Base-by-base conservation (phyloP, 2,113 vertebrate genomes). In the Oryzias curvinotus region DNA sequence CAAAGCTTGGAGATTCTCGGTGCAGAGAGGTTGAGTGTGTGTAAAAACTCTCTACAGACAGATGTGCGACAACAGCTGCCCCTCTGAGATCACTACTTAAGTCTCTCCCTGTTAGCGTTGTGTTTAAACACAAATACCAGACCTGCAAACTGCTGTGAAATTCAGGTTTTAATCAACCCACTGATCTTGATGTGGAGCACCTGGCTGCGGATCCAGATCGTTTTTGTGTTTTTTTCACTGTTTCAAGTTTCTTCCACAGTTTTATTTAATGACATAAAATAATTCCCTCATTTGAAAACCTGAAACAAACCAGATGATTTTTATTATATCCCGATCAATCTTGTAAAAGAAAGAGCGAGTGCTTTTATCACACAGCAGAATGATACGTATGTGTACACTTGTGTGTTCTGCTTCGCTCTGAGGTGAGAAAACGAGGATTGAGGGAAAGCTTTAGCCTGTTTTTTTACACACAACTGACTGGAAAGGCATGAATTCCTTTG, bases 401-500 rank as follows among this genome's bases (percentile, higher is more conserved):
- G 5, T 17, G 15, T 7, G 5, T 18, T 21, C n/a, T 15, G 7
- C n/a, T 30, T 21, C n/a, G 16, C 14, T n/a, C 5, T 48, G 15
- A 14, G 18, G 8, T 47, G n/a, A 21, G 52, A 28, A 47, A 47
- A 17, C 28, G 6, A n/a, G 19, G 47, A 50, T 17, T 21, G 19
- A 41, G 44, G 36, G 64, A 48, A 17, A 42, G 46, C 18, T 52
- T 57, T 19, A 43, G 19, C 19, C 49, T 71, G 43, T 64, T 53
- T 65, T 58, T 14, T 41, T 19, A 36, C 42, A 52, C 47, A 57
- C 48, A 59, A 28, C 52, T 57, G 25, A 52, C 41, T 26, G 47
- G 25, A 56, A 30, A 57, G 10, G 44, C 30, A 49, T 42, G 23
- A 62, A 73, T 61, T 57, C 52, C 64, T 62, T n/a, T n/a, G 21